phyloP scores from a whole-genome alignment of 2,113 vertebrate species.

The Fregata magnificens region DNA sequence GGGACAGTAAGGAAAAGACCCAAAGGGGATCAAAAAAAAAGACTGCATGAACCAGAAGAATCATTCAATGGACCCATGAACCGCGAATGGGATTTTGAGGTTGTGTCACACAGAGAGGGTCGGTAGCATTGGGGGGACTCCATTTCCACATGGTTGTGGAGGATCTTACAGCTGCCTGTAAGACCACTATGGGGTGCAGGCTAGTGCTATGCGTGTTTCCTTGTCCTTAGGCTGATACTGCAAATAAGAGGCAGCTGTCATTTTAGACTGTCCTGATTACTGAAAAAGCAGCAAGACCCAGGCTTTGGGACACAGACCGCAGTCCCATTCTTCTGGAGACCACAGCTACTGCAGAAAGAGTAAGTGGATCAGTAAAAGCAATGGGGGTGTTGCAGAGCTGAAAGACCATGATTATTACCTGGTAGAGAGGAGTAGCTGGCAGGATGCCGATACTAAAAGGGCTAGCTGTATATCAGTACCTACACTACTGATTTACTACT shows the following conservation, averaged over 20 bases:
- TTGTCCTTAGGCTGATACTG: neutral
- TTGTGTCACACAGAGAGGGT: too few species aligned
- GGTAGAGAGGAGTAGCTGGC: neutral
- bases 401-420: neutral
- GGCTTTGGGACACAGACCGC: neutral
- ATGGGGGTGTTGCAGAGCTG: neutral
- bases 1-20: neutral
- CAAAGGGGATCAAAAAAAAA: neutral
- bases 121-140: too few species aligned
- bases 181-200: neutral
- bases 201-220: neutral
- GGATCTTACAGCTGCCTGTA: neutral
- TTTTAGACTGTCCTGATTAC: neutral
- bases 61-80: neutral
- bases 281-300: neutral
- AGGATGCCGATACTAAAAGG: neutral
- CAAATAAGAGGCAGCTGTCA: neutral
- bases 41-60: neutral
- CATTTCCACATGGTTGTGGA: neutral
- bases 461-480: neutral
- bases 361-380: neutral
- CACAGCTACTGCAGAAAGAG: neutral
- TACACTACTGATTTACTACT: too few species aligned
- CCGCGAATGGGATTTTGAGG: neutral
- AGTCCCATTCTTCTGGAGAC: neutral